phyloP scores from a whole-genome alignment of 2,113 vertebrate species.

The Crotalus viridis region DNA sequence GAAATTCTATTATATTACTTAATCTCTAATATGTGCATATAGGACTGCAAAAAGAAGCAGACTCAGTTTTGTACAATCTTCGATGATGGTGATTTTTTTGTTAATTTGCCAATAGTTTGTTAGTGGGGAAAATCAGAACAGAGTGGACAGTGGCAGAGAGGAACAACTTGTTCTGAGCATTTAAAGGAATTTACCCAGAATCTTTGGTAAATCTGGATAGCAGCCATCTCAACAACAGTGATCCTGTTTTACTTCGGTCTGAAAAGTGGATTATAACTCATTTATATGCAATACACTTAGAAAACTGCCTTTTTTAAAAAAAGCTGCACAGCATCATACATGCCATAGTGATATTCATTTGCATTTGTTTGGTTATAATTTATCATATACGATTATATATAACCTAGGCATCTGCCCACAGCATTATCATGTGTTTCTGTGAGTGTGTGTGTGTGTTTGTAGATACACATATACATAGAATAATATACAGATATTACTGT shows the following conservation, averaged over 20 bases:
- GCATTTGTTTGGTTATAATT: background rate
- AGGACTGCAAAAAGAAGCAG: background rate
- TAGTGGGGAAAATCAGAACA: background rate
- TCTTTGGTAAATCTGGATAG: background rate
- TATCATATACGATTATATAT: background rate
- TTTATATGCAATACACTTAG: background rate
- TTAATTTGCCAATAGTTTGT: background rate
- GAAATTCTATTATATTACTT: background rate
- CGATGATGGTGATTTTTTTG: background rate
- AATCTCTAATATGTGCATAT: background rate
- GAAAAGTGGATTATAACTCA: background rate
- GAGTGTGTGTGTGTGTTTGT: background rate
- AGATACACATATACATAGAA: background rate
- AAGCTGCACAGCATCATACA: background rate
- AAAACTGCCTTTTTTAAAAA: background rate
- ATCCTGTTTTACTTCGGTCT: background rate
- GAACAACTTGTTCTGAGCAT: background rate
- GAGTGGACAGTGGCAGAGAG: background rate
- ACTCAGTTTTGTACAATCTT: background rate
- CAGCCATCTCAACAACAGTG: background rate
- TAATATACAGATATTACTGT: background rate
- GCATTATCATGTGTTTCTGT: background rate
- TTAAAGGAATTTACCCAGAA: background rate
- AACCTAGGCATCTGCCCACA: background rate
- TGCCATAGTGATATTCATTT: background rate